Evolutionary conservation across 2,797 vertebrate genomes (phyloP).

Genomic region (Poecilia velifera): DNA sequence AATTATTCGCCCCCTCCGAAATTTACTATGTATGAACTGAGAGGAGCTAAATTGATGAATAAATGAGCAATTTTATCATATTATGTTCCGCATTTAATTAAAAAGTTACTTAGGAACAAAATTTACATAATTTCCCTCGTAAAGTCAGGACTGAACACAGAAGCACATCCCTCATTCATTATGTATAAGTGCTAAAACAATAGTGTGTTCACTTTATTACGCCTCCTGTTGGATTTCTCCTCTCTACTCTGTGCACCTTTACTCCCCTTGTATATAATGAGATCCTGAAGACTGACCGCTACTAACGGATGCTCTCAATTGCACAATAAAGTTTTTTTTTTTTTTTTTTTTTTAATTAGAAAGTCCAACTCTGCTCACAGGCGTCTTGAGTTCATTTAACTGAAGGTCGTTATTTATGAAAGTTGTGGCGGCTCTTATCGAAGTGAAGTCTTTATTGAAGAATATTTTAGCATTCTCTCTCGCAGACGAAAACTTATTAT

Average conservation of each 20-base stretch:
- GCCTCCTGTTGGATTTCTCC: conserved; percentile 44
- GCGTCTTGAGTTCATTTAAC: conserved; percentile 72
- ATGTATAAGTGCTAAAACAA: conserved; percentile 47
- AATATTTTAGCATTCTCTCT: conserved; percentile 29
- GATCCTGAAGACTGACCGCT: conserved; percentile 65
- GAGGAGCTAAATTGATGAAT: conserved; percentile 5
- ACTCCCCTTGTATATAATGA: conserved; percentile 67
- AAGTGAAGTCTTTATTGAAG: conserved; percentile 51
- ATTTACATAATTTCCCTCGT: conserved; percentile 41
- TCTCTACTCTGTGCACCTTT: conserved; percentile 53
- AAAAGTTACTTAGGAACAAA: conserved; percentile 46
- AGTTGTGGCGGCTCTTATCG: conserved; percentile 43
- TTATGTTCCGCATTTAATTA: conserved; percentile 41
- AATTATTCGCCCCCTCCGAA: neutral
- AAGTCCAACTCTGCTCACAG: conserved; percentile 69
- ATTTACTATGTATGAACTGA: conserved; percentile 1
- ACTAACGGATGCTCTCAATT: conserved; percentile 60
- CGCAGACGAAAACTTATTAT: neutral
- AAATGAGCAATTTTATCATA: conserved; percentile 28
- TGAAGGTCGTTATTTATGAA: conserved; percentile 69
- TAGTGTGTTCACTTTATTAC: conserved; percentile 50
- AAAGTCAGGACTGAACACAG: conserved; percentile 17
- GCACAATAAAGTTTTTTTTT: conserved; percentile 67
- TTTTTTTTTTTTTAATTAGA: conserved; percentile 74
- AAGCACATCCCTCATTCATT: conserved; percentile 41